These are phyloP conservation scores for Vidua chalybeata DNA, from an alignment of 2,113 vertebrate species.

Conservation along the genomic window DNA sequence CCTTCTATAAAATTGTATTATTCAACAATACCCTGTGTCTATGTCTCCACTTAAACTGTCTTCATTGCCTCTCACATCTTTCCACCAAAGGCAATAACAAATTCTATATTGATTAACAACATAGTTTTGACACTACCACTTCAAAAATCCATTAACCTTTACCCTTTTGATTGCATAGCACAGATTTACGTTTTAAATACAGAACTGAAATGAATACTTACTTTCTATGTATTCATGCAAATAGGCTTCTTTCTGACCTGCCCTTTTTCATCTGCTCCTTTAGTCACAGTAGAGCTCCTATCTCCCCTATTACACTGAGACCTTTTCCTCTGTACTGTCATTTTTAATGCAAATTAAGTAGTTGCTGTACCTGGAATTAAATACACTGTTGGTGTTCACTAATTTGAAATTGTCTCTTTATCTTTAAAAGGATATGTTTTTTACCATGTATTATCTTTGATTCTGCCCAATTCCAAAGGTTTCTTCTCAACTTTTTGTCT, in stretches of 20 bases:
- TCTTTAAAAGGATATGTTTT: neutral
- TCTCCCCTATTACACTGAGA: neutral
- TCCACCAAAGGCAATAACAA: neutral
- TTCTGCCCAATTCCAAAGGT: neutral
- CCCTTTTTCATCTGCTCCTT: neutral
- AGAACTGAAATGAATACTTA: neutral
- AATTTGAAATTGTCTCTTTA: neutral
- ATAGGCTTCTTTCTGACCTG: neutral
- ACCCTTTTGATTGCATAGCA: neutral
- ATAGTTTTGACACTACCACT: neutral
- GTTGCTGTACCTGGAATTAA: constrained; percentile 20
- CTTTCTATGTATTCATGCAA: neutral
- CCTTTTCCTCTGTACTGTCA: neutral
- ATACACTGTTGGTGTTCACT: neutral
- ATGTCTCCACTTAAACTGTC: neutral
- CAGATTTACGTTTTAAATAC: neutral
- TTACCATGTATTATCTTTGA: neutral
- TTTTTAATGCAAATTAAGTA: constrained; percentile 33
- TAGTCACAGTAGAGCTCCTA: neutral
- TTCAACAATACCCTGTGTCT: neutral
- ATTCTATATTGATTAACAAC: neutral
- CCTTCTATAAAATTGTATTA: neutral
- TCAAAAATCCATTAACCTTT: constrained; percentile 44
- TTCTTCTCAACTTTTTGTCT: neutral
- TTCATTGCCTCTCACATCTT: neutral